Conservation (phyloP, 2,888 invertebrate species). For the Acronicta leporina region DNA sequence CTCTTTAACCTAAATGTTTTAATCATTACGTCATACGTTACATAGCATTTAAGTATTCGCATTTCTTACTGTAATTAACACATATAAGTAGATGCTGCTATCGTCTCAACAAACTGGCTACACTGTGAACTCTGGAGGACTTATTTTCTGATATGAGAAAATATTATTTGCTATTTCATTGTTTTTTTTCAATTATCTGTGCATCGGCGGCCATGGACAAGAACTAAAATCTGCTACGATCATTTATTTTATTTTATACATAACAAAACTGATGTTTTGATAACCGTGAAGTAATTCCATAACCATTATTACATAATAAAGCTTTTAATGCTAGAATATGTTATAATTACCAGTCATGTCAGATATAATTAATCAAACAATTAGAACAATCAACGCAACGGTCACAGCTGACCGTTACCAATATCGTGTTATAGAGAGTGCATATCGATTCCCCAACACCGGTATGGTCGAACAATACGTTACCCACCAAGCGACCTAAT, state of each 20-base stretch:
- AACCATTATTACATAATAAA: slow-evolving; percentile 8
- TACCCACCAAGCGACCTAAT: slow-evolving; percentile 47
- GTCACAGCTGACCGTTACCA: slow-evolving; percentile 54
- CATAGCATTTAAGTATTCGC: slow-evolving; percentile 14
- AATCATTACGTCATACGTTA: slow-evolving; percentile 20
- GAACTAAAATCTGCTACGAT: neutral
- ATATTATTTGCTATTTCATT: neutral
- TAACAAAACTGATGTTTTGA: neutral
- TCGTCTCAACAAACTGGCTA: slow-evolving; percentile 1
- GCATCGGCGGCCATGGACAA: neutral
- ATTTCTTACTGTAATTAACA: neutral
- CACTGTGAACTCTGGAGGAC: neutral
- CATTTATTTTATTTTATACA: slow-evolving; percentile 3
- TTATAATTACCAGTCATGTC: slow-evolving; percentile 17
- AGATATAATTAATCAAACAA: slow-evolving; percentile 43
- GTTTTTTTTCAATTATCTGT: neutral
- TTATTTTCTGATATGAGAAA: neutral
- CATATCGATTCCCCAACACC: slow-evolving; percentile 54
- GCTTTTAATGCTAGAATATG: slow-evolving; percentile 7
- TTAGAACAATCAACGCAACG: slow-evolving; percentile 42
- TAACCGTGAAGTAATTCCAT: slow-evolving; percentile 1
- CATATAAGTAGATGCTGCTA: neutral
- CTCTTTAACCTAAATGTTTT: slow-evolving; percentile 47
- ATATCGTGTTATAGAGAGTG: slow-evolving; percentile 46
- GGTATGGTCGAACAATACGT: slow-evolving; percentile 49